Conservation (phyloP, 2,888 invertebrate species). For the Trachelus tabidus region DNA sequence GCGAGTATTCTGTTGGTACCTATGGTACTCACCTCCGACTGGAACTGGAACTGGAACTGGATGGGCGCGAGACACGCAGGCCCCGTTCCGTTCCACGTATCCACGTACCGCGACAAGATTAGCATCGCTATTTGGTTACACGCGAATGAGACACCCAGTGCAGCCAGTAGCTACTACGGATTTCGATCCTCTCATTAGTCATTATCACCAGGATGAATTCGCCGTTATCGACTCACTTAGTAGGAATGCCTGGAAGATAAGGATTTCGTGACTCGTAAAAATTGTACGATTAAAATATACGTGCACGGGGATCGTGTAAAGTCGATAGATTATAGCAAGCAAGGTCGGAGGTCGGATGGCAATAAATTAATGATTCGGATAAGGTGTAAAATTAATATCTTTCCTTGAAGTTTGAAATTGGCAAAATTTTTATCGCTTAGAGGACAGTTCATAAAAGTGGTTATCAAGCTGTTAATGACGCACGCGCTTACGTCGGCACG, state of each 20-base stretch:
- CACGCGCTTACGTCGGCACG: constrained; percentile 58
- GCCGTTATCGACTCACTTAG: neutral
- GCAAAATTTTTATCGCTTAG: neutral
- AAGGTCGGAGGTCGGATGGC: neutral
- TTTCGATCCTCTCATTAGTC: constrained; percentile 40
- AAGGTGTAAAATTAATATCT: neutral
- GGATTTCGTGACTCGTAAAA: neutral
- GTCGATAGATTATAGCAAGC: neutral
- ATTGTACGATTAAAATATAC: neutral
- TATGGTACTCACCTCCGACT: neutral
- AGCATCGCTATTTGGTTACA: constrained; percentile 58
- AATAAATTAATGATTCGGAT: neutral
- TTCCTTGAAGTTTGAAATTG: neutral
- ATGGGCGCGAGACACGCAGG: constrained; percentile 44
- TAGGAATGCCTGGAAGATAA: neutral
- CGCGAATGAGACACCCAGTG: constrained; percentile 46
- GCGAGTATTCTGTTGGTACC: constrained; percentile 4
- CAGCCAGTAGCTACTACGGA: constrained; percentile 41
- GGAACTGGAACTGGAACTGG: constrained; percentile 17
- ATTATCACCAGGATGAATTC: constrained; percentile 37
- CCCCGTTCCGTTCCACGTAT: constrained; percentile 46
- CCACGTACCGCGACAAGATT: constrained; percentile 56
- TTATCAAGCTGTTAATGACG: constrained; percentile 49
- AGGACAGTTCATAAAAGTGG: neutral
- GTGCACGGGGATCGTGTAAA: neutral